Percentiles rank a stretch among this genome's conserved stretches.
phyloP scores from a whole-genome alignment of 2,888 invertebrate species.

The Serripes groenlandicus region DNA sequence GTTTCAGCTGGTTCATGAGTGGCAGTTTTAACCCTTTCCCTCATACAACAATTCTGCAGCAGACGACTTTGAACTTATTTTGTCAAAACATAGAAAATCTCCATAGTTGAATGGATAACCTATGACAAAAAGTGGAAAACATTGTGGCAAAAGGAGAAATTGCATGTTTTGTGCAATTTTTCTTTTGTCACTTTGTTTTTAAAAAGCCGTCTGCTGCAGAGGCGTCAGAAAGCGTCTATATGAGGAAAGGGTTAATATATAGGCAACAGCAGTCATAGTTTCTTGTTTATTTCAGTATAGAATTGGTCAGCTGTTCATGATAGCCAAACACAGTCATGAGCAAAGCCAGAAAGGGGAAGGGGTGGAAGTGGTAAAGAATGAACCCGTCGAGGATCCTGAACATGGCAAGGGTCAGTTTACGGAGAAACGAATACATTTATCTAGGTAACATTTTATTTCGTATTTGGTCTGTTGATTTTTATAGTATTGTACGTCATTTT shows the following conservation, averaged over 20 bases:
- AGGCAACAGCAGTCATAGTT: too few species aligned
- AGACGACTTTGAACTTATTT: too few species aligned
- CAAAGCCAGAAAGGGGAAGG: conserved; percentile 96
- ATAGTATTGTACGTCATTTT: too few species aligned
- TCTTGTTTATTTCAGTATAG: conserved; percentile 90
- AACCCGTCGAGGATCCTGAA: conserved; percentile 91
- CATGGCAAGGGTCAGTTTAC: conserved; percentile 95
- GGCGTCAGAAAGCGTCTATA: background rate
- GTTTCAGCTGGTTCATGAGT: too few species aligned
- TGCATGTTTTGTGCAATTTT: background rate
- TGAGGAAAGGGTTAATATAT: background rate
- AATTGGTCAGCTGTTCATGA: conserved; percentile 97
- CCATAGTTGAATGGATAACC: too few species aligned
- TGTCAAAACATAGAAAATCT: too few species aligned
- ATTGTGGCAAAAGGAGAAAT: background rate
- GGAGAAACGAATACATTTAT: conserved; percentile 95
- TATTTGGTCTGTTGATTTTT: too few species aligned
- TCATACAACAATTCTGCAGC: too few species aligned
- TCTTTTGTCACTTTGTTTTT: too few species aligned
- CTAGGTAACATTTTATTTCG: conserved; percentile 91
- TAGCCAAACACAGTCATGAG: conserved; percentile 96
- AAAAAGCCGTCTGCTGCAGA: too few species aligned
- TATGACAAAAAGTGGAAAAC: too few species aligned
- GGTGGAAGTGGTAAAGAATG: conserved; percentile 95
- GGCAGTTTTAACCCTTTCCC: too few species aligned